phyloP scores from a whole-genome alignment of 2,888 invertebrate genomes.

The Athalia cordata region DNA sequence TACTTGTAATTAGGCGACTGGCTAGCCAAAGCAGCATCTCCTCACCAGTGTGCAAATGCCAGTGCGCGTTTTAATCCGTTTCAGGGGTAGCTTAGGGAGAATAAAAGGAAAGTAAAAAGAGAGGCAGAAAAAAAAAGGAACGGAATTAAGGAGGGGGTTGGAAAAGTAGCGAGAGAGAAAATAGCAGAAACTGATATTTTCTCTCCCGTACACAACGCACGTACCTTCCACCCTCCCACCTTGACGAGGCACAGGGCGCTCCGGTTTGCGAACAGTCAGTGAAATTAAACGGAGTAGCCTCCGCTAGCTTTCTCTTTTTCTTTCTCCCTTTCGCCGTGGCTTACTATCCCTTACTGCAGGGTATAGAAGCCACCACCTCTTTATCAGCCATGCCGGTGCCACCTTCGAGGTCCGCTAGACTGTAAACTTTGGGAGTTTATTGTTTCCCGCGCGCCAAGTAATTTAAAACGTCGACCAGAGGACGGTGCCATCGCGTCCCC shows the following conservation, averaged over 20 bases:
- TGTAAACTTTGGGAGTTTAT: conserved; percentile 58
- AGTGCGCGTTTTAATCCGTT: conserved; percentile 33
- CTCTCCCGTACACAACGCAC: conserved; percentile 38
- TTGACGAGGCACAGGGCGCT: conserved; percentile 3
- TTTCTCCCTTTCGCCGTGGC: neutral
- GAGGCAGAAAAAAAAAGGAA: conserved; percentile 30
- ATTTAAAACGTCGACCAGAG: conserved; percentile 52
- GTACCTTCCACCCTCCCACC: neutral
- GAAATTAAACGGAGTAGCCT: conserved; percentile 56
- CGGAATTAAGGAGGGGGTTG: conserved; percentile 5
- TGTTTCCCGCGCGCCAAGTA: conserved; percentile 56
- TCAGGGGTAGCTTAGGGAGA: neutral
- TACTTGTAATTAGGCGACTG: conserved; percentile 3
- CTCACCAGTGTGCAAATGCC: conserved; percentile 16
- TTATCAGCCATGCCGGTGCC: conserved; percentile 36
- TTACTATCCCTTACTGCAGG: conserved; percentile 8
- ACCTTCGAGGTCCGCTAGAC: conserved; percentile 45
- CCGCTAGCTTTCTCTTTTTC: neutral
- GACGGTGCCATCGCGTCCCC: neutral
- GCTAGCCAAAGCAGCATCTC: too few species aligned
- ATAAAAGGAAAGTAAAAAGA: conserved; percentile 33
- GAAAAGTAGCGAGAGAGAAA: conserved; percentile 25
- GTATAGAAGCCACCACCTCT: conserved; percentile 46
- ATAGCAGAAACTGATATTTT: conserved; percentile 46
- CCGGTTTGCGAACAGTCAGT: conserved; percentile 45